Base-by-base conservation (phyloP, 2,113 vertebrate genomes). In the Oreochromis niloticus region DNA sequence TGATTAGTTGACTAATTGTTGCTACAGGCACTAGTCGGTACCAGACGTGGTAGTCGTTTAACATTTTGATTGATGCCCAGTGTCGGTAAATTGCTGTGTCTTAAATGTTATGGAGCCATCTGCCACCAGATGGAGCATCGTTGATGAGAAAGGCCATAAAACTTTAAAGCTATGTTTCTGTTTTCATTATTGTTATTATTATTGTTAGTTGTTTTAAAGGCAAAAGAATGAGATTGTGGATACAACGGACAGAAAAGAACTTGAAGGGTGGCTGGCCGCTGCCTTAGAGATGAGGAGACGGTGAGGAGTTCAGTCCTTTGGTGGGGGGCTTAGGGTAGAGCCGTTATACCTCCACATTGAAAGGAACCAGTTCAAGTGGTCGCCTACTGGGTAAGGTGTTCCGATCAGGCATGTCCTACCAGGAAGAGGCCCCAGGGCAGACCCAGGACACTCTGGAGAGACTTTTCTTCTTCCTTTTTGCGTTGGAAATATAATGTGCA, bases 341-440 rank as follows among this genome's bases (percentile, higher is more conserved):
- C 59, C 30, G 32, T 66, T 66, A 66, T 66, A 66, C 17, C 10
- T 12, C 10, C 32, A 66, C 61, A 66, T 39, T 7, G 6, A n/a
- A 39, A 66, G 17, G 32, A 66, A 66, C 34, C 32, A n/a, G 32
- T 66, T 36, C 32, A 2, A 5, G 61, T 36, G 10, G 61, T 66
- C 36, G 32, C 17, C 61, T 5, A 66, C 61, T 66, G 61, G 32
- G 61, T 66, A 66, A 66, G 30, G 59, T 34, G 30, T 61, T 34
- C 1, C 6, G 17, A n/a, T 66, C 6, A 0, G 61, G 61, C 17
- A 36, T 39, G 32, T 66, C 61, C 61, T 39, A 39, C 0, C 34
- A 66, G 34, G 6, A 66, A n/a, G 34, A 39, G 34, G 7, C 1
- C 61, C 17, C 32, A 66, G 61, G 61, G 61, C 4, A 61, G 30